These are phyloP conservation scores for Saturnia japonica DNA, from an alignment of 2,888 invertebrate species.

Conservation along the genomic window DNA sequence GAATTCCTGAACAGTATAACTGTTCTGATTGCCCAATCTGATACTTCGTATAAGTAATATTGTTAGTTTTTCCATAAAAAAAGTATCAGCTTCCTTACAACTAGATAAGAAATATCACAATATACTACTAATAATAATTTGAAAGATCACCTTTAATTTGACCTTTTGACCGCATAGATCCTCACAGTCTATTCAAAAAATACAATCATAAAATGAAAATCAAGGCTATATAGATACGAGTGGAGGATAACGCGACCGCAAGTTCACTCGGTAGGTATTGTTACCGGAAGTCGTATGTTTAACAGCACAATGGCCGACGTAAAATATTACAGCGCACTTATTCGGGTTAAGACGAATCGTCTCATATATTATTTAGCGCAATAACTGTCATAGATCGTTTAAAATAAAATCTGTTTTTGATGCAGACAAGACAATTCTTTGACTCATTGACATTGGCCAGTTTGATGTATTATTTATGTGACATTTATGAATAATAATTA, in stretches of 20 bases:
- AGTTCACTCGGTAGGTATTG: slow-evolving; percentile 39
- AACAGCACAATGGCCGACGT: slow-evolving; percentile 52
- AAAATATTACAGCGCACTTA: slow-evolving; percentile 67
- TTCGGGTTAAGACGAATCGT: slow-evolving; percentile 70
- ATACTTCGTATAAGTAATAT: not conserved
- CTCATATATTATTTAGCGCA: slow-evolving; percentile 74
- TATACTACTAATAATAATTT: not conserved
- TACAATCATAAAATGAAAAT: not conserved
- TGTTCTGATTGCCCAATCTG: not conserved
- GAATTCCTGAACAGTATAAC: not conserved
- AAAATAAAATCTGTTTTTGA: slow-evolving; percentile 21
- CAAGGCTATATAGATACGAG: slow-evolving; percentile 27
- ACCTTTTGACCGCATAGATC: not conserved
- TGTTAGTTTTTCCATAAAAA: not conserved
- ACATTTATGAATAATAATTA: not conserved
- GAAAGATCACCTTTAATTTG: not conserved
- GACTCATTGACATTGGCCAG: not conserved
- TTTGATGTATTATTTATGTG: not conserved
- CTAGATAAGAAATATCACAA: not conserved
- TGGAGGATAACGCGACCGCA: slow-evolving; percentile 31
- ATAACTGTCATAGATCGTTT: slow-evolving; percentile 57
- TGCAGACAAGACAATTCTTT: slow-evolving; percentile 33
- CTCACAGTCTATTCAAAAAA: not conserved
- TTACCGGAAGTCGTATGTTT: slow-evolving; percentile 60
- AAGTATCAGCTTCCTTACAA: not conserved